Evolutionary conservation across 2,888 invertebrate species (phyloP).

Genomic region (Rhynchonema sp.): DNA sequence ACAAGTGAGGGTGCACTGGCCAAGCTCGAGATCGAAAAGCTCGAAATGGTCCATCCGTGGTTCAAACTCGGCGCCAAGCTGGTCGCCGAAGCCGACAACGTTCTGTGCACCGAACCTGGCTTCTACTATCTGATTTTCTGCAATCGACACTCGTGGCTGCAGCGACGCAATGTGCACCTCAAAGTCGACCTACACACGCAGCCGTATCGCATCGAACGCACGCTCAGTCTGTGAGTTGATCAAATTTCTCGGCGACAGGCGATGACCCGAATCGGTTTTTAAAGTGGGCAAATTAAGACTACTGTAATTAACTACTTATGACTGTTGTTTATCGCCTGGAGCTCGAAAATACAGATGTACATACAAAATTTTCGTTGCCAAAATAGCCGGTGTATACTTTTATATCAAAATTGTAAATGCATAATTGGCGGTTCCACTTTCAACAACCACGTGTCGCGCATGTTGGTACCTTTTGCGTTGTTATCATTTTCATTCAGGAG

Average conservation of each 20-base stretch:
- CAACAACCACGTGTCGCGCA: no score
- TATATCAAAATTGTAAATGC: no score
- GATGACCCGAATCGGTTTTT: not conserved
- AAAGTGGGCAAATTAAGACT: not conserved
- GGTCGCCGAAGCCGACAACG: slow-evolving; percentile 21
- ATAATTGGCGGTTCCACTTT: no score
- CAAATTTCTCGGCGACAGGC: no score
- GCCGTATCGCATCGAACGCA: not conserved
- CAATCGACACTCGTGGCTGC: slow-evolving; percentile 23
- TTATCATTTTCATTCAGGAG: no score
- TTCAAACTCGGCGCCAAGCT: slow-evolving; percentile 21
- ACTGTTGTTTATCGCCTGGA: not conserved
- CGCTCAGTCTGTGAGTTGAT: not conserved
- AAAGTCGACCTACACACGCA: not conserved
- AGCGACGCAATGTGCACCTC: slow-evolving; percentile 8
- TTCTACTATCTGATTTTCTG: slow-evolving; percentile 16
- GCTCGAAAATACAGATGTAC: no score
- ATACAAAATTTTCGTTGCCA: no score
- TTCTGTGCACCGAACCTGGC: slow-evolving; percentile 14
- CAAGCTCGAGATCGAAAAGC: slow-evolving; percentile 12
- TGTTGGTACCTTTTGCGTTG: no score
- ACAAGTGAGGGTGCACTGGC: no score
- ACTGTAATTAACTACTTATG: not conserved
- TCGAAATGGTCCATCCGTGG: slow-evolving; percentile 25
- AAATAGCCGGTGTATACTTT: no score